Evolutionary conservation across 2,797 vertebrate species (phyloP).

Genomic region (Syndactyla subalaris): DNA sequence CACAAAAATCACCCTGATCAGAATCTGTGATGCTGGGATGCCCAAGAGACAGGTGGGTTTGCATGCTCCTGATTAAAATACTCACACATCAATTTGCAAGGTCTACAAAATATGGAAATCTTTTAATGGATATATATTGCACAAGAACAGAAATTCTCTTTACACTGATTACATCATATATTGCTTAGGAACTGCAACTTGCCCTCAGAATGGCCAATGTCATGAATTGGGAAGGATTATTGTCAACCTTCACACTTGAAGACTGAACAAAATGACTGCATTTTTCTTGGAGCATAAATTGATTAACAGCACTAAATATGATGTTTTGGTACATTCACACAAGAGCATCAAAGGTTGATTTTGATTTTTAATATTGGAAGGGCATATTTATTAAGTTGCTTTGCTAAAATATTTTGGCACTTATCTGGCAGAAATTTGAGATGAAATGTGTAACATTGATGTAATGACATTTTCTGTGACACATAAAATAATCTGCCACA

Average conservation of each 20-base stretch:
- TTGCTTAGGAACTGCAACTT: neutral
- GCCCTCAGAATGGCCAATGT: neutral
- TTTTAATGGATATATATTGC: neutral
- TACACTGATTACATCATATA: neutral
- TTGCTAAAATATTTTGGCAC: slow-evolving; percentile 29
- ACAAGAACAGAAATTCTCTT: neutral
- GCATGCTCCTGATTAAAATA: neutral
- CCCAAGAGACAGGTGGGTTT: neutral
- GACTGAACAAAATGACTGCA: neutral
- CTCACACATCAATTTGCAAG: neutral
- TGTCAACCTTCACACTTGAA: neutral
- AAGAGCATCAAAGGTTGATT: neutral
- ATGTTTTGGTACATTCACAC: neutral
- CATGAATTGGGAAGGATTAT: neutral
- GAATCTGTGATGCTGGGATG: neutral
- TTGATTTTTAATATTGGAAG: neutral
- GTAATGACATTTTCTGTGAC: neutral
- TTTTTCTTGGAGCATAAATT: neutral
- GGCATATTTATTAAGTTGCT: neutral
- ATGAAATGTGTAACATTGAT: neutral
- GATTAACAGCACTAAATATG: neutral
- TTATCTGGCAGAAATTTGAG: neutral
- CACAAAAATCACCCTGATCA: neutral
- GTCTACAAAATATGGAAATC: neutral
- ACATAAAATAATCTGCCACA: neutral